Evolutionary conservation across 2,888 invertebrate genomes (phyloP), one percentile per base, ranked within the genome.

Genomic region (Pseudococcus jackbeardsleyi): DNA sequence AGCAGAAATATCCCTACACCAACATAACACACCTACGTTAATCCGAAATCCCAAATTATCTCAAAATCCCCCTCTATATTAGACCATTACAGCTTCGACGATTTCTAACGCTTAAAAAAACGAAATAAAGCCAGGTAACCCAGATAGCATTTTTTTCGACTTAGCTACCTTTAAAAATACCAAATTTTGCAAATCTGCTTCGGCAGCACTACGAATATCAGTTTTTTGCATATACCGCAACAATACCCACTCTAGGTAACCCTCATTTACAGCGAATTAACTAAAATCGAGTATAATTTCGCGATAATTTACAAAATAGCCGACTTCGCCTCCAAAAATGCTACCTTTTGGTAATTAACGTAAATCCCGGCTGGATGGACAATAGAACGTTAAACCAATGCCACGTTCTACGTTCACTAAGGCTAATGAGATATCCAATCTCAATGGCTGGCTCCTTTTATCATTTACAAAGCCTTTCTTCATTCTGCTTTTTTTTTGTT

Each of bases 211-310:
- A 59, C 22, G n/a, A n/a, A 22, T 64, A 64, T 64, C 64, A 64
- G 64, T 22, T 64, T 50, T 64, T 64, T 64, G 22, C 64, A 22
- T 12, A 64, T 19, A 64, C 22, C 64, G n/a, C 64, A 22, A 64
- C 72, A 72, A 72, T 72, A 8, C 42, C 7, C 6, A 8, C 42
- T 42, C 6, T 42, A 9, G 72, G 33, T 33, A 72, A 72, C 72
- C 72, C 72, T 72, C 72, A 72, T 72, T 33, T 72, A 72, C 72
- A 33, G 72, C 33, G 72, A 82, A 82, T 46, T 82, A 82, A 42
- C 79, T 82, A 82, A 82, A 82, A 82, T 82, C 79, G 39, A 46
- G 79, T 82, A 82, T 82, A 82, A 82, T 82, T 82, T 82, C 11
- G 79, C 79, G 79, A 82, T 82, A 82, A 82, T 46, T 82, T 46